Base-by-base conservation (phyloP, 1,140 invertebrate genomes). In the Eupristina koningsbergeri region DNA sequence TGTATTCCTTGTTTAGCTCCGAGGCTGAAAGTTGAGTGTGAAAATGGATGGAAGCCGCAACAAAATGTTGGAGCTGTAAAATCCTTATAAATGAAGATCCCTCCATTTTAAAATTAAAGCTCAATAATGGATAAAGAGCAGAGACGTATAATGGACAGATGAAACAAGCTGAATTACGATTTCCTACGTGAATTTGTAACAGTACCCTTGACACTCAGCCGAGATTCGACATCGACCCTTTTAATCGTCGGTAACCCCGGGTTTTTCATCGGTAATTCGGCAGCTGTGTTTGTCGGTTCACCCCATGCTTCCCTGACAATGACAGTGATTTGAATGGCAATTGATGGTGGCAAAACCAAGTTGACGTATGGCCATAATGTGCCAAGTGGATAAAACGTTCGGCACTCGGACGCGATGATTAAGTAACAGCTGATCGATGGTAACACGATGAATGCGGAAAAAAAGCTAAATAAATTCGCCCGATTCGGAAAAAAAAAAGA, bases 281-380 rank as follows among this genome's bases (percentile, higher is more conserved):
- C 75, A 63, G 36, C 31, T 15, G 58, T 53, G 36, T 69, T 69
- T 19, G 19, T 36, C 2, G 19, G 2, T 1, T 47, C 77, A 45
- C 41, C 6, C 34, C 34, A 6, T 29, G n/a, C 8, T 19, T 41
- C 13, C 11, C 71, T 73, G 71, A 41, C 39, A 75, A 86, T 88
- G 85, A 85, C 86, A 87, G 86, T 88, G 87, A 91, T 89, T 88
- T 86, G 87, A 89, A 89, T 89, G 82, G 88, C 88, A 89, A 90
- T 90, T 90, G 89, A 91, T 91, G 87, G 86, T 80, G 75, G 85
- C 87, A 88, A 89, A 90, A 90, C 87, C 89, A 80, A 88, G 84
- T 45, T 89, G 88, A 89, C 86, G 88, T 89, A 89, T 89, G 88
- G 86, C 86, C 86, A 89, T 90, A 90, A 90, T 88, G 88, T 85